A percentile compares a stretch with the other conserved stretches of the same genome.
These are phyloP conservation scores for Scrobipalpa costella DNA, from an alignment of 2,888 invertebrate genomes.

Conservation along the genomic window DNA sequence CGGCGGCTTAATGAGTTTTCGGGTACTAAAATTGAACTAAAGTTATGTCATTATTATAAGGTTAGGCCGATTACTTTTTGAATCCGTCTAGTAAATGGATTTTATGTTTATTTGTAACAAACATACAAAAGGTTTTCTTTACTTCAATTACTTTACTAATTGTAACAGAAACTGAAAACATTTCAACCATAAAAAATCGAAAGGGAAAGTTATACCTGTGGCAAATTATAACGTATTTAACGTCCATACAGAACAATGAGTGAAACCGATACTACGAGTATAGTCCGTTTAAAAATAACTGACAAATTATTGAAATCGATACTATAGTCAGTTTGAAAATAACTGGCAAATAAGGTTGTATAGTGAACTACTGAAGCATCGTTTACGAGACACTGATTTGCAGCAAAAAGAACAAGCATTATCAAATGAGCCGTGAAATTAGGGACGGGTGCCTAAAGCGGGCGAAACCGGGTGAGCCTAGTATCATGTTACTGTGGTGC, in stretches of 20 bases:
- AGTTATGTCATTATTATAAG: too few species aligned
- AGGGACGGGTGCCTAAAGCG: conserved; percentile 63
- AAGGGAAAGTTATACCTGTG: neutral
- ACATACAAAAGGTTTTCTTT: too few species aligned
- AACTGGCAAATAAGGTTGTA: conserved; percentile 52
- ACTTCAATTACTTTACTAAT: neutral
- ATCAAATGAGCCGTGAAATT: conserved; percentile 77
- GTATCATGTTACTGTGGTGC: conserved; percentile 59
- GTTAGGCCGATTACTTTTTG: too few species aligned
- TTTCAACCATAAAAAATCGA: neutral
- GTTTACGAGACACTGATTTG: conserved; percentile 56
- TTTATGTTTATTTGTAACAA: too few species aligned
- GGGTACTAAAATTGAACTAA: too few species aligned
- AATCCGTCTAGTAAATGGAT: too few species aligned
- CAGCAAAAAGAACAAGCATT: conserved; percentile 69
- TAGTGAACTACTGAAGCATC: conserved; percentile 31
- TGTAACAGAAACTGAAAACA: neutral
- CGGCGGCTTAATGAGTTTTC: too few species aligned
- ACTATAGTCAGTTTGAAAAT: conserved; percentile 54
- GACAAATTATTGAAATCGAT: conserved; percentile 63
- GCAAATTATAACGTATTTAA: conserved; percentile 1
- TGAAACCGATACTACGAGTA: conserved; percentile 1
- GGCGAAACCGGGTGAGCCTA: conserved; percentile 39
- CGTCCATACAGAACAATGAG: neutral
- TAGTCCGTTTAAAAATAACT: neutral